Base-by-base conservation (phyloP, 2,888 invertebrate species). In the Hecatera dysodea region DNA sequence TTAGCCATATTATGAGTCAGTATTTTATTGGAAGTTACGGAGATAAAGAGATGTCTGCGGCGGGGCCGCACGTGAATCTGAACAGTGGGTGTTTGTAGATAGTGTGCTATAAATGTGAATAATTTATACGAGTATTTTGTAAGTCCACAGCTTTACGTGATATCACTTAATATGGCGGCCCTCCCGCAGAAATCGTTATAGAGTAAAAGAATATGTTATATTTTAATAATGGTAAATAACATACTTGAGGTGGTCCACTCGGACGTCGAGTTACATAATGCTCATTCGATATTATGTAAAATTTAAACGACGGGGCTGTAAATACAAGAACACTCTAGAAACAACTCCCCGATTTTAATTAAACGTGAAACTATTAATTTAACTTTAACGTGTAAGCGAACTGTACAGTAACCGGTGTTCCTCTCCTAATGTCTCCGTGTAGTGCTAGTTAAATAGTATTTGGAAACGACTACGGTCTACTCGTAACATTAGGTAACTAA, bases 71-170 rank as follows among this genome's bases (percentile, higher is more conserved):
- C 89, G 92, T 92, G 92, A 91, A 90, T 90, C 90, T 92, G 91
- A 92, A 88, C 86, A 89, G 93, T 92, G 94, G 93, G 91, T 95
- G 94, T 93, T 90, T 95, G 95, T 95, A 95, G 95, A 95, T 96
- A 96, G 93, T 95, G 93, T 95, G 95, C 95, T 95, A 95, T 95
- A 95, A 94, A 94, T 95, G 95, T 95, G 95, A 95, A 95, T 95
- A 95, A 95, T 95, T 95, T 95, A 95, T 95, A 95, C 95, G 95
- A 96, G 92, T 95, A 95, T 94, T 94, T 93, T 95, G 94, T 96
- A 95, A 95, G 95, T 95, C 93, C 94, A 92, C 95, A 94, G 95
- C 95, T 95, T 95, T 95, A 95, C 95, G 93, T 93, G 95, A 95
- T 93, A 91, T 92, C 92, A 93, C 93, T 92, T 90, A 87, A 90